Conservation (phyloP, 2,888 invertebrate species). For the Scotopteryx bipunctaria region DNA sequence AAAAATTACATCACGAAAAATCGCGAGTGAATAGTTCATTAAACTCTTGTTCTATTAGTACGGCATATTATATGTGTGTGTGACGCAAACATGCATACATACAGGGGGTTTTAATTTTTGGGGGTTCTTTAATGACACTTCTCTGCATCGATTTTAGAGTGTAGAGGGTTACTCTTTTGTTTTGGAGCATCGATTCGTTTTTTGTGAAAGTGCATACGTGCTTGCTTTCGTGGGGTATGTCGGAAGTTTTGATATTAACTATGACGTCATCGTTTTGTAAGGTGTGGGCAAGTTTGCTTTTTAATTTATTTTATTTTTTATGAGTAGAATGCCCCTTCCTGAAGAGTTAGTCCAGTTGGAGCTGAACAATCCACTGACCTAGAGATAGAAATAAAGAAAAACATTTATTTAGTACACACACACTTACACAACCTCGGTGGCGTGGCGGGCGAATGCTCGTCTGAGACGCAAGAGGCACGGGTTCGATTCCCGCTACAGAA, state of each 20-base stretch:
- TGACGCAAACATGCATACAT: conserved; percentile 45
- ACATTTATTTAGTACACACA: too few relatives aligned
- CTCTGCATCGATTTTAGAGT: conserved; percentile 80
- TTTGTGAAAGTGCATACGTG: conserved; percentile 66
- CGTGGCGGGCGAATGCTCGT: too few relatives aligned
- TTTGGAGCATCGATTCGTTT: conserved; percentile 72
- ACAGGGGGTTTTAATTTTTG: conserved; percentile 78
- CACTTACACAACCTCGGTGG: too few relatives aligned
- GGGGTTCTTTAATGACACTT: conserved; percentile 83
- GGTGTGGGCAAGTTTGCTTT: conserved; percentile 3
- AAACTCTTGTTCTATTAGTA: conserved; percentile 52
- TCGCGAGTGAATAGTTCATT: conserved; percentile 41
- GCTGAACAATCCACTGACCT: too few relatives aligned
- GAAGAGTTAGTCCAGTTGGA: too few relatives aligned
- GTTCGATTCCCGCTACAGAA: too few relatives aligned
- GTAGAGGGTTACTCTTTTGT: conserved; percentile 80
- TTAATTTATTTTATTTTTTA: neutral
- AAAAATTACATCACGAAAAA: conserved; percentile 19
- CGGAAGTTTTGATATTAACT: conserved; percentile 30
- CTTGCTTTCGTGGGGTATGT: conserved; percentile 43
- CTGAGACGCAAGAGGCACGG: too few relatives aligned
- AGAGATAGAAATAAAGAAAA: too few relatives aligned
- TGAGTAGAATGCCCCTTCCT: neutral
- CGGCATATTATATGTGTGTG: conserved; percentile 54
- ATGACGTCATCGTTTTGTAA: conserved; percentile 41